Conservation (phyloP, 2,888 invertebrate genomes). For the Automeris io region DNA sequence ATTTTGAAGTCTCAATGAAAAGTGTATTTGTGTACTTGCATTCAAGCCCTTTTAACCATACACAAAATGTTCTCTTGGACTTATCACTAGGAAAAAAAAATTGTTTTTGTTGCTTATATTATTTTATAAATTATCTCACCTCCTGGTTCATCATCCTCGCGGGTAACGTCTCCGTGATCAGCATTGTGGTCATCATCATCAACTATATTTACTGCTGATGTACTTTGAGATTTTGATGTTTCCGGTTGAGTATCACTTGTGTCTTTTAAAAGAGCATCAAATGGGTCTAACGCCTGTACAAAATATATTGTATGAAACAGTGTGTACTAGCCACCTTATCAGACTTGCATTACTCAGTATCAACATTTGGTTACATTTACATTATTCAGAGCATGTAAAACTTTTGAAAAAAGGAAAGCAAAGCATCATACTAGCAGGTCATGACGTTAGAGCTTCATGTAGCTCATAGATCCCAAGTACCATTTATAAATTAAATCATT, state of each 20-base stretch:
- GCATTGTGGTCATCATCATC: slow-evolving; percentile 49
- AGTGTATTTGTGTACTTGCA: too few relatives aligned
- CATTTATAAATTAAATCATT: too few relatives aligned
- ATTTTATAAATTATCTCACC: slow-evolving; percentile 18
- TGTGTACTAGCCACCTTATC: too few relatives aligned
- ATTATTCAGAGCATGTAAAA: too few relatives aligned
- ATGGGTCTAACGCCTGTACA: slow-evolving; percentile 63
- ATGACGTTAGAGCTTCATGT: too few relatives aligned
- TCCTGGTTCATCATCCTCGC: slow-evolving; percentile 35
- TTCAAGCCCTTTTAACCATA: background rate
- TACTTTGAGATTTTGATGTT: slow-evolving; percentile 27
- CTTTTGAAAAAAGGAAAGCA: too few relatives aligned
- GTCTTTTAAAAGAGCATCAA: slow-evolving; percentile 65
- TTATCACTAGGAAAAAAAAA: background rate
- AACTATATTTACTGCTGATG: slow-evolving; percentile 27
- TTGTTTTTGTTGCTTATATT: slow-evolving; percentile 18
- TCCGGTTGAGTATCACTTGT: slow-evolving; percentile 31
- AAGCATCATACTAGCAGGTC: too few relatives aligned
- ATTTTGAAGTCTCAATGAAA: too few relatives aligned
- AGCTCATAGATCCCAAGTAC: too few relatives aligned
- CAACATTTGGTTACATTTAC: too few relatives aligned
- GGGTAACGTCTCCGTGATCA: slow-evolving; percentile 25
- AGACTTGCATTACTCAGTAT: too few relatives aligned
- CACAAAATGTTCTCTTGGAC: background rate
- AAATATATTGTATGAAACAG: background rate